These are phyloP conservation scores for Volucella inanis DNA, from an alignment of 2,888 invertebrate species.

Conservation along the genomic window DNA sequence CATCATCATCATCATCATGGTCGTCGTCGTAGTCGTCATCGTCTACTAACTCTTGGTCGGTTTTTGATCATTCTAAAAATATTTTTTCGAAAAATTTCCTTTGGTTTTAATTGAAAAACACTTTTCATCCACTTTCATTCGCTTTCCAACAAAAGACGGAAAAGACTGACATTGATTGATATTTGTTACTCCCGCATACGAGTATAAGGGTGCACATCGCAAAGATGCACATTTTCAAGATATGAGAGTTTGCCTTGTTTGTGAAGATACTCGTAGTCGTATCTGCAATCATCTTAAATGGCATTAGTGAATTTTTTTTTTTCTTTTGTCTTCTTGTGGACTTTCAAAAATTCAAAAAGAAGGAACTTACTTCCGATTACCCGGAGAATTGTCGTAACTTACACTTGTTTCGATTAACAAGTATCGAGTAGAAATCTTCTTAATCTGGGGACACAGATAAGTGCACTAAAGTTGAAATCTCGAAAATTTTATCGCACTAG, in stretches of 20 bases:
- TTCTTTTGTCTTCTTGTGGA: not conserved
- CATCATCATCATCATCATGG: no score
- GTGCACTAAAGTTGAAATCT: no score
- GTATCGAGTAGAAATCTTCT: no score
- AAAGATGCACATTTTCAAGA: constrained; percentile 60
- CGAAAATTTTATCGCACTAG: no score
- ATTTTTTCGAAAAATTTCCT: constrained; percentile 38
- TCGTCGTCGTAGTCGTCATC: not conserved
- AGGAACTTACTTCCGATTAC: no score
- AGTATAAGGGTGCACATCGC: constrained; percentile 14
- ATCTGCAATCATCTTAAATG: constrained; percentile 29
- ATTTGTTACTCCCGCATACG: constrained; percentile 69
- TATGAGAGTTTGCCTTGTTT: constrained; percentile 25
- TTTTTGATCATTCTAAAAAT: constrained; percentile 61
- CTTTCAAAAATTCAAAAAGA: not conserved
- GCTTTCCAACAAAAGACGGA: constrained; percentile 65
- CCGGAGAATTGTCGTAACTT: no score
- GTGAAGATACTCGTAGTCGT: not conserved
- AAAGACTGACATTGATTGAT: constrained; percentile 69
- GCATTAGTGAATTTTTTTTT: constrained; percentile 23
- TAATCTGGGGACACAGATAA: no score
- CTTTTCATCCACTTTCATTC: constrained; percentile 68
- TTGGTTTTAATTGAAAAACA: constrained; percentile 69
- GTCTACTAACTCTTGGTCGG: constrained; percentile 2
- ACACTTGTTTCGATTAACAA: no score